Evolutionary conservation across 2,888 invertebrate genomes (phyloP).

Genomic region (Euzetes globulus): DNA sequence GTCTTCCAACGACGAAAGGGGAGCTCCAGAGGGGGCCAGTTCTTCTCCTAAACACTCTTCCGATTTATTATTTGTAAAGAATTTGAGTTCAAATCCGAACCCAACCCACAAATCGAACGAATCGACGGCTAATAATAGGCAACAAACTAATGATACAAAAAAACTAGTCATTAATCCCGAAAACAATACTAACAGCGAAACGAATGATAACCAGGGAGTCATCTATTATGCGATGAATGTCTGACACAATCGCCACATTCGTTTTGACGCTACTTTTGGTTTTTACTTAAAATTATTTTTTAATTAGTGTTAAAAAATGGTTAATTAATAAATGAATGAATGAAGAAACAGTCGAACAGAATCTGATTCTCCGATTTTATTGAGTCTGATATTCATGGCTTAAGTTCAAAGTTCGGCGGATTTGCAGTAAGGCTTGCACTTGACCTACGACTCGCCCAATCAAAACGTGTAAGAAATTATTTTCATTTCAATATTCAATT

Average conservation of each 20-base stretch:
- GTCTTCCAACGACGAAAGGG: conserved; percentile 56
- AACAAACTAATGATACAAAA: conserved; percentile 21
- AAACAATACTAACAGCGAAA: not conserved
- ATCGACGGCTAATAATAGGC: not conserved
- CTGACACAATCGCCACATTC: conserved; percentile 31
- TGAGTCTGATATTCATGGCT: not conserved
- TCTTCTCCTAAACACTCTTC: conserved; percentile 55
- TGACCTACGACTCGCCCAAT: too few species aligned
- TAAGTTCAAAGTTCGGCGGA: too few species aligned
- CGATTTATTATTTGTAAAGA: conserved; percentile 37
- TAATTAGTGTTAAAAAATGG: not conserved
- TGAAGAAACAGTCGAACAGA: not conserved
- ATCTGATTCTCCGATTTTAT: not conserved
- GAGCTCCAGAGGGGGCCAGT: conserved; percentile 67
- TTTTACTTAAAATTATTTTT: not conserved
- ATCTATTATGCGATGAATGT: conserved; percentile 41
- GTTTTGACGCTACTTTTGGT: not conserved
- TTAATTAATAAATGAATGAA: not conserved
- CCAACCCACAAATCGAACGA: not conserved
- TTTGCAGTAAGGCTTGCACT: too few species aligned
- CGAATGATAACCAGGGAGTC: conserved; percentile 39
- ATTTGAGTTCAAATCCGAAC: not conserved
- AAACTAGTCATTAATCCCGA: conserved; percentile 16
- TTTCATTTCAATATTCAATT: too few species aligned
- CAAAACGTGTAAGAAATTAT: too few species aligned